Evolutionary conservation across 2,797 vertebrate species (phyloP), one percentile per base, ranked within the genome.

Genomic region (Neosalanx taihuensis): DNA sequence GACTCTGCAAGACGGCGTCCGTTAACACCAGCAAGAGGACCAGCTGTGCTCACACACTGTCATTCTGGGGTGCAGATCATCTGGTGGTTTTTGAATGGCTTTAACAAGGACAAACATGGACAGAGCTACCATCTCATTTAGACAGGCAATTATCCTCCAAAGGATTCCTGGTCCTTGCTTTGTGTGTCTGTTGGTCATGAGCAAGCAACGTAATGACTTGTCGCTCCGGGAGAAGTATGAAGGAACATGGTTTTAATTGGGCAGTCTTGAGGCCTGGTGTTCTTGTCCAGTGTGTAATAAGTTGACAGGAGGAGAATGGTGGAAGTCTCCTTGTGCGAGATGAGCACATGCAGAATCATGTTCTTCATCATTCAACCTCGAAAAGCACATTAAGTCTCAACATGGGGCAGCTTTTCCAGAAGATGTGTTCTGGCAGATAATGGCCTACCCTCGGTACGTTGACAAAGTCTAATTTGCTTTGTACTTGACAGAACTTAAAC

Each of bases 141-240:
- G 73, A 69, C 46, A 70, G 57, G 57, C 65, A 69, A 66, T 75
- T 70, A 67, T 41, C 58, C 31, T 70, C 18, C 62, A 67, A 30
- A 57, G 66, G 57, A 65, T 26, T 37, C 9, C 26, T 15, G 29
- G 49, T 67, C 72, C 23, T 68, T 70, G 49, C 17, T 57, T 35
- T 30, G 4, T 68, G 26, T 63, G 53, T 68, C 57, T 37, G 66
- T 57, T 67, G 51, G 62, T 64, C 51, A 17, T 37, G 59, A 61
- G 37, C 70, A 46, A 56, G 72, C 51, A 62, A 29, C 72, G 53
- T 53, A 63, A 70, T 29, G n/a, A 35, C 70, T 66, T 75, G 69
- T 74, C 65, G 35, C 70, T 41, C 62, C 17, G 62, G 30, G 37
- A n/a, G 64, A 31, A 2, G 10, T 37, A 60, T 59, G 56, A 29